These are phyloP conservation scores for Megalops cyprinoides DNA, from an alignment of 2,797 vertebrate genomes.

Conservation along the genomic window DNA sequence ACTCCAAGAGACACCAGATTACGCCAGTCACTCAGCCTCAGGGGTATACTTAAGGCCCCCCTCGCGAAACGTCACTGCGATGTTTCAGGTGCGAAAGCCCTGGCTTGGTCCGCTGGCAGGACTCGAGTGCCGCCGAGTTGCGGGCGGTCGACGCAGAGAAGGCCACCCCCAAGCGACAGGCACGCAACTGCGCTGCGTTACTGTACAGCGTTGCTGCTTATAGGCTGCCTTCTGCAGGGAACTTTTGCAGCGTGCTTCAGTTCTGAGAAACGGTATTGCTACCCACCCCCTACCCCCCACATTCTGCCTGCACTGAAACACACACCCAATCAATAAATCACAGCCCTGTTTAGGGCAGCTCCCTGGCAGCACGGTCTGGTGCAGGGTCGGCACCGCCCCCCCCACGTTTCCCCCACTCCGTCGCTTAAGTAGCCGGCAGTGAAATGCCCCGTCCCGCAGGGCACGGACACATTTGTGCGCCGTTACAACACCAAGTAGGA, in stretches of 20 bases:
- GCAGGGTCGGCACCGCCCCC: slow-evolving; percentile 59
- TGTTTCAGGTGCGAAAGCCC: not conserved
- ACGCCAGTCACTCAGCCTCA: slow-evolving; percentile 23
- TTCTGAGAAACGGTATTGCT: not conserved
- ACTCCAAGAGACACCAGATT: slow-evolving; percentile 38
- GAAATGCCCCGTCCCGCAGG: slow-evolving; percentile 5
- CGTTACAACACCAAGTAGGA: slow-evolving; percentile 75
- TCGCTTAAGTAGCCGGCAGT: slow-evolving; percentile 36
- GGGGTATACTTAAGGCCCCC: slow-evolving; percentile 56
- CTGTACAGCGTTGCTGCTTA: too few species aligned
- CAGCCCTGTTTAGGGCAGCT: slow-evolving; percentile 9
- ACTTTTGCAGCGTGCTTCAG: not conserved
- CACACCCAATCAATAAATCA: slow-evolving; percentile 22
- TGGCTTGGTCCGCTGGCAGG: not conserved
- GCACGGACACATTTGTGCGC: slow-evolving; percentile 76
- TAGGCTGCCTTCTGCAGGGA: not conserved
- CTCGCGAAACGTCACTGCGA: not conserved
- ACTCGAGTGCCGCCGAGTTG: too few species aligned
- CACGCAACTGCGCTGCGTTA: not conserved
- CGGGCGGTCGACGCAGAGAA: not conserved
- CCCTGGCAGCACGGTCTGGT: slow-evolving; percentile 63
- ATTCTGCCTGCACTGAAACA: not conserved
- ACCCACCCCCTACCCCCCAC: not conserved
- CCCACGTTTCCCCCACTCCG: slow-evolving; percentile 43
- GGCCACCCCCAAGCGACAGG: not conserved